Evolutionary conservation across 2,113 vertebrate genomes (phyloP), one percentile per base, ranked within the genome.

Genomic region (Lampris megalopsis): DNA sequence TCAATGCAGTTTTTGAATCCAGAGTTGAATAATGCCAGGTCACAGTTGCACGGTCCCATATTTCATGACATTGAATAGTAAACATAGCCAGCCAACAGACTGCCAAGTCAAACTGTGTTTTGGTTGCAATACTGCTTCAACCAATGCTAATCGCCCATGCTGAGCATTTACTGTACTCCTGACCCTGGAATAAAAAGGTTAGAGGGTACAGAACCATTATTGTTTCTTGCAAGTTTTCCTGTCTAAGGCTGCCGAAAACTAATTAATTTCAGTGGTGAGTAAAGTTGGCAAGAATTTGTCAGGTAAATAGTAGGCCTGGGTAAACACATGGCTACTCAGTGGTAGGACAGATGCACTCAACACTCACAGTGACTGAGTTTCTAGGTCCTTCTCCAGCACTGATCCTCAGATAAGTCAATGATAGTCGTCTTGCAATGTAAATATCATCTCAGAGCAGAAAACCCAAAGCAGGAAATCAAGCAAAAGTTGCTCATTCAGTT

Each of bases 261-360:
- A 75, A 84, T 75, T 75, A 63, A 61, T 69, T 71, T 65, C 54
- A 48, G 24, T 48, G 50, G 58, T 77, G 73, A 74, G 63, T 78
- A 71, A 89, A 70, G 75, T 76, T 67, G 52, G 80, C 75, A 89
- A 91, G 91, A 92, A 92, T 92, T 84, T 93, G 81, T 71, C 89
- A 68, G 54, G 85, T 86, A 94, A 93, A 94, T 9, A 87, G 66
- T 70, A 90, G 64, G 66, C 78, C 81, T 63, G 62, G 71, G 82
- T 71, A 83, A 91, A 92, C 80, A 89, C 71, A 68, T 79, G 50
- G 70, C 63, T 76, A 74, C 76, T 71, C 73, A 71, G 56, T 9
- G 60, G 36, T 24, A 54, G 54, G 36, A 9, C 69, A 68, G 63
- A 81, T 57, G 57, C 45, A 50, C 70, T 62, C 65, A 3, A 9